phyloP scores from a whole-genome alignment of 2,888 invertebrate genomes.

The Beris morrisii region DNA sequence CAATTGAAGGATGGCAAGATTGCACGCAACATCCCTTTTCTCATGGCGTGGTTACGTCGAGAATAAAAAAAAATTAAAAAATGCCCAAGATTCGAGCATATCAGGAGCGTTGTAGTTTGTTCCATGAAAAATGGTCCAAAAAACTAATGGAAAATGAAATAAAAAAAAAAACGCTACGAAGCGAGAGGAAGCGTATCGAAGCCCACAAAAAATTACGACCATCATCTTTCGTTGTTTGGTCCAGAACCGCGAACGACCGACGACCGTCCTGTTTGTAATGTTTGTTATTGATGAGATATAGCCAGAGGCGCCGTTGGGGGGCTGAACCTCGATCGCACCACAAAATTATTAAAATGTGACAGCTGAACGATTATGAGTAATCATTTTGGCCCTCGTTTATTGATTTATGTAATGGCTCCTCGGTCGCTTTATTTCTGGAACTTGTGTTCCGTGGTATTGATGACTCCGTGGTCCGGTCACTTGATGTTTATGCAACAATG shows the following conservation, averaged over 20 bases:
- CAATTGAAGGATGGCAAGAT: conserved; percentile 36
- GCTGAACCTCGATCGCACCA: conserved; percentile 50
- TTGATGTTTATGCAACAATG: neutral
- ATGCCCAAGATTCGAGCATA: neutral
- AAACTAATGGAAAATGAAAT: neutral
- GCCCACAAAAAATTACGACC: neutral
- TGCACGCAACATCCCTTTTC: conserved; percentile 33
- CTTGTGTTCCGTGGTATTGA: neutral
- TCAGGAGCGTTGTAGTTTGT: conserved; percentile 1
- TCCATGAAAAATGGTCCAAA: too few species aligned
- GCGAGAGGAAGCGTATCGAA: conserved; percentile 6
- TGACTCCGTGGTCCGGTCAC: neutral
- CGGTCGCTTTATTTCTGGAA: conserved; percentile 9
- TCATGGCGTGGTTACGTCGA: neutral
- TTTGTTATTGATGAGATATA: conserved; percentile 51
- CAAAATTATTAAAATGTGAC: conserved; percentile 53
- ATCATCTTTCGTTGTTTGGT: conserved; percentile 15
- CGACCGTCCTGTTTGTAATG: conserved; percentile 36
- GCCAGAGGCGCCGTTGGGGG: conserved; percentile 50
- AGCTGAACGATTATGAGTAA: conserved; percentile 52
- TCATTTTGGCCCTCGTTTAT: conserved; percentile 45
- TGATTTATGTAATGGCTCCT: conserved; percentile 42
- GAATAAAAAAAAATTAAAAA: neutral
- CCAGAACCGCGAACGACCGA: conserved; percentile 12
- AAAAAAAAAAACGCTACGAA: conserved; percentile 5